These are phyloP conservation scores for Sciurus niger DNA, from an alignment of 2,113 vertebrate genomes.

Conservation along the genomic window DNA sequence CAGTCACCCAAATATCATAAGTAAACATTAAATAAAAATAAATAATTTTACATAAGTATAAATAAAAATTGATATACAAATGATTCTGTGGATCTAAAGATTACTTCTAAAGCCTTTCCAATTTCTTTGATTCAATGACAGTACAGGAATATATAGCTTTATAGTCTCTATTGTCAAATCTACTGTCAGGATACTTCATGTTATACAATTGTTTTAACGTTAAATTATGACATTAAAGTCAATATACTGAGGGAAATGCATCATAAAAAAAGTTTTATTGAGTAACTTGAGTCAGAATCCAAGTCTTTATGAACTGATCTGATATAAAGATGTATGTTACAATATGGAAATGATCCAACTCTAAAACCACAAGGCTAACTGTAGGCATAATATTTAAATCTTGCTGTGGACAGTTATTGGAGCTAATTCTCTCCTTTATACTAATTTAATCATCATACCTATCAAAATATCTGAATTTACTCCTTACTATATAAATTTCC, in stretches of 20 bases:
- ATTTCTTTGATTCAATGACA: conserved; percentile 1
- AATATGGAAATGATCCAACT: conserved; percentile 41
- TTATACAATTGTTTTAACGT: conserved; percentile 3
- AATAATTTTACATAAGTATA: background rate
- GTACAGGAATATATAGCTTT: background rate
- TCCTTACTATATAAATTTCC: background rate
- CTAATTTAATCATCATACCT: conserved; percentile 9
- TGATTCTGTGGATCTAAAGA: conserved; percentile 30
- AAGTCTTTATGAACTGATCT: background rate
- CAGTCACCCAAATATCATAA: conserved; percentile 49
- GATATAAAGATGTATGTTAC: background rate
- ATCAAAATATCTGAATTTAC: conserved; percentile 24
- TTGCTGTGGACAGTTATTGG: background rate
- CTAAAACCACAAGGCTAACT: conserved; percentile 40
- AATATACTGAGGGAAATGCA: background rate
- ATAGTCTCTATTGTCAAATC: background rate
- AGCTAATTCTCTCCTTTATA: conserved; percentile 5
- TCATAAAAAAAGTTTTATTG: background rate
- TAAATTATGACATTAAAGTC: conserved; percentile 32
- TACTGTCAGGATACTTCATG: background rate
- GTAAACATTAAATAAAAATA: conserved; percentile 24
- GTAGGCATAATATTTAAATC: conserved; percentile 14
- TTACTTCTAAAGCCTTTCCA: conserved; percentile 56
- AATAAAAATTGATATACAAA: background rate
- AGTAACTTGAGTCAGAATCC: background rate